Base-by-base conservation (phyloP, 2,888 invertebrate species). In the Rhodophaea formosa region DNA sequence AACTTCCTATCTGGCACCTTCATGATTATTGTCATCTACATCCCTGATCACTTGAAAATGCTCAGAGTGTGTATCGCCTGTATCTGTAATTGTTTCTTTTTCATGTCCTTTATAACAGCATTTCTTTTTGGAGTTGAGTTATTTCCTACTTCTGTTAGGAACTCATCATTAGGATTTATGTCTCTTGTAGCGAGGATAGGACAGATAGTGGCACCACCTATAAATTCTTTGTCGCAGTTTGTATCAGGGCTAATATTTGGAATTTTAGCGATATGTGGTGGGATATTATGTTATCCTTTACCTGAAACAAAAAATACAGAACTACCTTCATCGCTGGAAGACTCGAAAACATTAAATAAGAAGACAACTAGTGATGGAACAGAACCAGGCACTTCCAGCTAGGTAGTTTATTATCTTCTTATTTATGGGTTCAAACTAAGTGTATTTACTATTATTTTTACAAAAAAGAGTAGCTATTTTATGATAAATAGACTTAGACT, bases 51-150 rank as follows among this genome's bases (percentile, higher is more conserved):
- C 8, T 62, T 70, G 8, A 54, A 71, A 8, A 93, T 92, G 92
- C 74, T 89, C 0, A 89, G 92, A 66, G 87, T 95, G 0, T 72
- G 92, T 8, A 84, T 95, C 16, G 95, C 95, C 8, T 93, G 94
- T 61, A 69, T 94, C 49, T 95, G 95, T 3, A 95, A 96, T 68
- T 93, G 95, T 62, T 96, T 96, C 15, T 94, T 96, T 67, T 95
- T 96, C 0, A 92, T 96, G 51, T 93, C 95, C 0, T 97, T 97
- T 75, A 95, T 96, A 0, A 94, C 95, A 30, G 94, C 95, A 6
- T 97, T 97, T 78, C 92, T 97, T 15, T 97, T 95, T 77, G 94
- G 95, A 0, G 96, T 96, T 0, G 97, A 97, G 82, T 80, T 97
- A 15, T 97, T 96, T 76, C 97, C 97, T 0, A 97, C 97, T 0